Evolutionary conservation across 2,797 vertebrate species (phyloP), one percentile per base, ranked within the genome.

Genomic region (Esox lucius): DNA sequence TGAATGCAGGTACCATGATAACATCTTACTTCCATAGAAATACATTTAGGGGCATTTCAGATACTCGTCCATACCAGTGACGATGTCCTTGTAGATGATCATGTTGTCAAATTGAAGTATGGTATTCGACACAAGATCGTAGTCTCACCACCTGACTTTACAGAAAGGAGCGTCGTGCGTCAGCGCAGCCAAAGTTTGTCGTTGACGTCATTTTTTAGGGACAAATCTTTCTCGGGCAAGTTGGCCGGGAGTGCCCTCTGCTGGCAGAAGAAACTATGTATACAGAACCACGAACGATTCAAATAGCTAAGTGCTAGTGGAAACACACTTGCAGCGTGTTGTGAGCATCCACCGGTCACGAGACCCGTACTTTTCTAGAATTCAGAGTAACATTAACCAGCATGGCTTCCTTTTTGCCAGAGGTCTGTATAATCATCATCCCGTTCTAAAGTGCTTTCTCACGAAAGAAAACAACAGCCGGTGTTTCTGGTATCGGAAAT

Each of bases 81-180:
- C 24, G 17, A 87, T 2, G 49, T 86, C 87, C 85, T 71, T 91
- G 82, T 87, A 92, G 89, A 88, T 90, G 72, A 88, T 88, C 93
- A 93, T 93, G 83, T 87, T 81, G 79, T 31, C 17, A 78, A 4
- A 82, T 77, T 3, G 82, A 16, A 81, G 19, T 75, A 79, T 16
- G 19, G n/a, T 5, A 67, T 49, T 33, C 73, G 76, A 31, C 79
- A 66, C 81, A 49, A 78, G 69, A 83, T 72, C 0, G 4, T 11
- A 68, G 74, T 69, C 75, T 83, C n/a, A 73, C 22, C 73, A 78
- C 76, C 67, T 31, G 77, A 71, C 76, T 11, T 70, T 68, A 84
- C 81, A 77, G 77, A 69, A 92, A 92, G 90, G 90, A 85, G 1
- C 85, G 88, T 79, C 0, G 5, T 3, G 64, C 68, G 75, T 69